phyloP scores from a whole-genome alignment of 92 coral and sea anemone species.

The Zoanthus gigantus region DNA sequence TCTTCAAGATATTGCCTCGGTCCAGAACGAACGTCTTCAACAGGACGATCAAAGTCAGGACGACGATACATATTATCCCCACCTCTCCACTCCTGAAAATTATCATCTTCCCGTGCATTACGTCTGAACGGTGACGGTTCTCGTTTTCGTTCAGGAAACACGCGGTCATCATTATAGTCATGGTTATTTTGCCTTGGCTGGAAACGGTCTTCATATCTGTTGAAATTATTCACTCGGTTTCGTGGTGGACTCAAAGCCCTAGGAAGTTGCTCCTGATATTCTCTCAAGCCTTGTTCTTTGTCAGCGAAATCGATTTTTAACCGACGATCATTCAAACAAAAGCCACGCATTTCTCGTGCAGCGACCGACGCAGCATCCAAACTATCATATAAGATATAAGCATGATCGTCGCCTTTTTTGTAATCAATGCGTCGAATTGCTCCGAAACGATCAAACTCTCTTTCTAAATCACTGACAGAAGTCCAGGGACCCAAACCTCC shows the following conservation, averaged over 20 bases:
- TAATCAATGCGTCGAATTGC: slow-evolving; percentile 98
- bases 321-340: slow-evolving; percentile 95
- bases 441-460: slow-evolving; percentile 99
- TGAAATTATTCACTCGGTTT: slow-evolving; percentile 73
- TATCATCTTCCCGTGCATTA: slow-evolving; percentile 72
- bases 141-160: slow-evolving; percentile 77
- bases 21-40: slow-evolving; percentile 67
- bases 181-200: slow-evolving; percentile 69
- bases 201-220: slow-evolving; percentile 76
- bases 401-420: slow-evolving; percentile 97
- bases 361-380: slow-evolving; percentile 99
- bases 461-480: slow-evolving; percentile 90
- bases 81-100: slow-evolving; percentile 79
- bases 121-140: slow-evolving; percentile 81
- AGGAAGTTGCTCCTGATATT: slow-evolving; percentile 73
- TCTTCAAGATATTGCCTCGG: slow-evolving; percentile 63
- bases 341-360: slow-evolving; percentile 99
- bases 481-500: slow-evolving; percentile 99
- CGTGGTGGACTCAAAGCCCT: slow-evolving; percentile 84
- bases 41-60: slow-evolving; percentile 72
- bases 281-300: slow-evolving; percentile 95
- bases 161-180: slow-evolving; percentile 79
- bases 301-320: slow-evolving; percentile 99
- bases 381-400: slow-evolving; percentile 98
- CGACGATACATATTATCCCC: slow-evolving; percentile 69